Conservation (phyloP, 1,140 invertebrate genomes). For the Ylistrum balloti region DNA sequence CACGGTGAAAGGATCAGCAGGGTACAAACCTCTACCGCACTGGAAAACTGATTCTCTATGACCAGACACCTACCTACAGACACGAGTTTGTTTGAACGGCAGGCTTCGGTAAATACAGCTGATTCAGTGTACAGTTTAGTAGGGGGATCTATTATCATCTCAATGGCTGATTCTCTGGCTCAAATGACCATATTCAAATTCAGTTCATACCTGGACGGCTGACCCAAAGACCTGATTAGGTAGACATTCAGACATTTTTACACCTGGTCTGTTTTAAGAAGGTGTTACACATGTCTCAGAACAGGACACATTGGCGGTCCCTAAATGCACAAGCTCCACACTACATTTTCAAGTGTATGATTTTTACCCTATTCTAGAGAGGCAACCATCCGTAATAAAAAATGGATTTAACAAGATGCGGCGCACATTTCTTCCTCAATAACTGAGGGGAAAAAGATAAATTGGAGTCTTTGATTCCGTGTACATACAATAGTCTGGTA, state of each 20-base stretch:
- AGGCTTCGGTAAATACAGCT: conserved; percentile 32
- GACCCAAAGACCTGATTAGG: conserved; percentile 19
- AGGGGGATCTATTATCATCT: conserved; percentile 23
- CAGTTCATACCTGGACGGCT: conserved; percentile 6
- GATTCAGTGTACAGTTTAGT: conserved; percentile 9
- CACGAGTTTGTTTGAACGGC: conserved; percentile 31
- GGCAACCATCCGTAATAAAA: conserved; percentile 5
- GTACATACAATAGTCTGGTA: not conserved
- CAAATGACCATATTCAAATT: conserved; percentile 33
- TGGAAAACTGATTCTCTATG: not conserved
- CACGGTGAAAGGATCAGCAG: not conserved
- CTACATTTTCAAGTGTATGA: not conserved
- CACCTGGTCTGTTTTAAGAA: not conserved
- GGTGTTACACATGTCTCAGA: not conserved
- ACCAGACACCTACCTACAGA: conserved; percentile 37
- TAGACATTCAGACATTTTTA: not conserved
- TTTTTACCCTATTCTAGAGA: not conserved
- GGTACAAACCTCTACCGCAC: not conserved
- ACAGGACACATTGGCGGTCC: not conserved
- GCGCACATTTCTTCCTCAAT: not conserved
- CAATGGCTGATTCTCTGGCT: not conserved
- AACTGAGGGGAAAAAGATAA: not conserved
- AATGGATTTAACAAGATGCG: not conserved
- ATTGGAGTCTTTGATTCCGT: not conserved
- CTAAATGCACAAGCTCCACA: not conserved